A percentile compares a stretch with the other conserved stretches of the same genome.
Evolutionary conservation across 2,113 vertebrate genomes (phyloP).

Genomic region (Excalfactoria chinensis): DNA sequence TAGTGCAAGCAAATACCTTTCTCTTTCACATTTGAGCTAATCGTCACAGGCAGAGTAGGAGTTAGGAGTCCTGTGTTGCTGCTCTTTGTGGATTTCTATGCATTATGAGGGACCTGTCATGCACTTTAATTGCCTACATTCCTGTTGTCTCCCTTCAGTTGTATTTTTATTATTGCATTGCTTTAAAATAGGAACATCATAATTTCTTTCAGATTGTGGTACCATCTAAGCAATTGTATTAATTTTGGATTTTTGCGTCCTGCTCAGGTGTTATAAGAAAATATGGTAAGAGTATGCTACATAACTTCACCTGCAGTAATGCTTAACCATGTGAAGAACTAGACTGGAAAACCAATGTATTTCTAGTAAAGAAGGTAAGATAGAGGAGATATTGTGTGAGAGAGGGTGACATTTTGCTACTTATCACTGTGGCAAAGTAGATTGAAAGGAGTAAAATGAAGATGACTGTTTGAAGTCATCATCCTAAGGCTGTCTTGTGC

Average conservation of each 20-base stretch:
- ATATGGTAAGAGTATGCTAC: background rate
- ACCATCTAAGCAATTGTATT: background rate
- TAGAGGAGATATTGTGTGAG: background rate
- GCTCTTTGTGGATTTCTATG: background rate
- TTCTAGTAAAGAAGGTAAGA: background rate
- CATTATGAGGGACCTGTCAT: background rate
- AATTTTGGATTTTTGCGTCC: conserved; percentile 1
- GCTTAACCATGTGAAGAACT: background rate
- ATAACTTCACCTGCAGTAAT: background rate
- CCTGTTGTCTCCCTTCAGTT: conserved; percentile 27
- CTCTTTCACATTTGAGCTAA: background rate
- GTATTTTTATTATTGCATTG: conserved; percentile 5
- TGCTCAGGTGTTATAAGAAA: background rate
- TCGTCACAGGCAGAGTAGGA: background rate
- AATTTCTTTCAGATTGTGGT: background rate
- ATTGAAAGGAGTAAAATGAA: background rate
- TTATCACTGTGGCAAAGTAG: background rate
- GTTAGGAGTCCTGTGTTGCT: background rate
- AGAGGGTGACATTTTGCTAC: background rate
- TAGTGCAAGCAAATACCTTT: background rate
- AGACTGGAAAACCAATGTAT: background rate
- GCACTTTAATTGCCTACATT: background rate
- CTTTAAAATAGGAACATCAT: conserved; percentile 21
- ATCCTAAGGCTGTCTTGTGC: background rate
- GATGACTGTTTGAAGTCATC: conserved; percentile 13